A percentile compares a stretch with the other conserved stretches of the same genome.
Evolutionary conservation across 2,113 vertebrate genomes (phyloP).

Genomic region (Athene noctua): DNA sequence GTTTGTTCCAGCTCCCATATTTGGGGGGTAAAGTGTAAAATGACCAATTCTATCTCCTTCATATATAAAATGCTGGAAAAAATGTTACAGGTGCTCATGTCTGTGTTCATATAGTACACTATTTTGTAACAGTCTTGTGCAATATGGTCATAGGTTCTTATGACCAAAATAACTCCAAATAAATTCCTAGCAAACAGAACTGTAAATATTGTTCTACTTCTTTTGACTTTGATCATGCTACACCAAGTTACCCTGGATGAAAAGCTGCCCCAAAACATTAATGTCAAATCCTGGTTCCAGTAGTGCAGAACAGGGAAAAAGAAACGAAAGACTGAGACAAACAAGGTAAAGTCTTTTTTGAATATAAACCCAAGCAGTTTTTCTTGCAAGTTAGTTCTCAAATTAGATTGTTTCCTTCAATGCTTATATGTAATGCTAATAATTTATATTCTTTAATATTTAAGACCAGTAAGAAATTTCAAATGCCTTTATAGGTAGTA

Average conservation of each 20-base stretch:
- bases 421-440: background rate
- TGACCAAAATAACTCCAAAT: background rate
- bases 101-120: background rate
- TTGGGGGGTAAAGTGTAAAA: background rate
- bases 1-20: background rate
- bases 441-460: background rate
- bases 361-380: background rate
- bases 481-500: background rate
- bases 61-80: background rate
- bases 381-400: background rate
- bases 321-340: background rate
- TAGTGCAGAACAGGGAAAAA: background rate
- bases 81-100: background rate
- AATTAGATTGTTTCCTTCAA: background rate
- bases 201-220: background rate
- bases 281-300: background rate
- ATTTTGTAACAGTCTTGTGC: background rate
- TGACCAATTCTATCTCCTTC: background rate
- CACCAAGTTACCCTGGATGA: background rate
- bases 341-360: background rate
- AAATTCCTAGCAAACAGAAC: background rate
- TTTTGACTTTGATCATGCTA: background rate
- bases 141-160: background rate
- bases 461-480: background rate
- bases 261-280: background rate